Conservation (phyloP, 2,113 vertebrate genomes). For the Gymnarchus niloticus region DNA sequence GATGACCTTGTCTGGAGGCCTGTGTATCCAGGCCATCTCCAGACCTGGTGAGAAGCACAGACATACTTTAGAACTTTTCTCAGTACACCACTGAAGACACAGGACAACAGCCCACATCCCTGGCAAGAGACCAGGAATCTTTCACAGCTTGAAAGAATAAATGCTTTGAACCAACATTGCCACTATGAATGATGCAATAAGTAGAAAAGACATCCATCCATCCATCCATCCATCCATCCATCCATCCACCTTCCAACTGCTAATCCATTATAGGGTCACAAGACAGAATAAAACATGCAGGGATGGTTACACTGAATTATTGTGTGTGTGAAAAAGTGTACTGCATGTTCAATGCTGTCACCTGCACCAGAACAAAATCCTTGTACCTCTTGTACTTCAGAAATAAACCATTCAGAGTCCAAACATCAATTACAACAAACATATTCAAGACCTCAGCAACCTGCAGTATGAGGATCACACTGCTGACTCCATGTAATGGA, state of each 20-base stretch:
- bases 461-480: not conserved
- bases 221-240: not conserved
- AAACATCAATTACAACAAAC: not conserved
- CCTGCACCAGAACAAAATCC: not conserved
- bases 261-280: not conserved
- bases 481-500: not conserved
- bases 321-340: not conserved
- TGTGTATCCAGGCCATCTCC: slow-evolving; percentile 77
- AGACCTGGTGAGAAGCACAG: slow-evolving; percentile 61
- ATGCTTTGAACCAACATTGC: too few relatives aligned
- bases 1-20: slow-evolving; percentile 66
- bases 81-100: not conserved
- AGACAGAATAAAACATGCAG: not conserved
- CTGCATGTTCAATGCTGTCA: not conserved
- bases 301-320: not conserved
- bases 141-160: too few relatives aligned
- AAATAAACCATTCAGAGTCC: not conserved
- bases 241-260: not conserved
- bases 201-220: not conserved
- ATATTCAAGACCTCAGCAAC: not conserved
- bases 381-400: not conserved
- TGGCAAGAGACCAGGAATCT: not conserved
- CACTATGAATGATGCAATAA: not conserved
- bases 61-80: not conserved
- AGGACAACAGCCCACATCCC: not conserved